A percentile compares a stretch with the other conserved stretches of the same genome.
phyloP scores from a whole-genome alignment of 1,140 invertebrate species.

The Anthonomus grandis region DNA sequence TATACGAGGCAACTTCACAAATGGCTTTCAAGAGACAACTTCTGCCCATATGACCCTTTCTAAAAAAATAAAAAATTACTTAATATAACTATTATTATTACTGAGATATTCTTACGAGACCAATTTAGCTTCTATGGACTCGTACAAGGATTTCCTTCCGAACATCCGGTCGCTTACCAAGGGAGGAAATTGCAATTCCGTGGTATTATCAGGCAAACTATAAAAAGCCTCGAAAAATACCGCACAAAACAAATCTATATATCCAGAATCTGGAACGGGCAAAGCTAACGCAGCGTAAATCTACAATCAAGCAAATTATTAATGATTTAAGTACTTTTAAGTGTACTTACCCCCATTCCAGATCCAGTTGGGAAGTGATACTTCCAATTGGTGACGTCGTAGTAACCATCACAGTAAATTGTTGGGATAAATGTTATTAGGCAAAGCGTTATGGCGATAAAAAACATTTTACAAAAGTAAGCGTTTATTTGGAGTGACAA shows the following conservation, averaged over 20 bases:
- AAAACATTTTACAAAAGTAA: too few relatives aligned
- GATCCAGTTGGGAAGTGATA: slow-evolving; percentile 37
- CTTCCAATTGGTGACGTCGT: slow-evolving; percentile 30
- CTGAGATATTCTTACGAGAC: slow-evolving; percentile 47
- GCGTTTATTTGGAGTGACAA: too few relatives aligned
- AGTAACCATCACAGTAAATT: slow-evolving; percentile 8
- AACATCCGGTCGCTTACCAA: slow-evolving; percentile 32
- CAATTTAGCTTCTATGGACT: slow-evolving; percentile 36
- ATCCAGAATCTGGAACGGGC: slow-evolving; percentile 62
- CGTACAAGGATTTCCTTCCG: slow-evolving; percentile 37
- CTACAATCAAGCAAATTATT: slow-evolving; percentile 22
- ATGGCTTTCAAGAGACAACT: slow-evolving; percentile 50
- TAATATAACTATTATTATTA: slow-evolving; percentile 15
- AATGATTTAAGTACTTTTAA: slow-evolving; percentile 2
- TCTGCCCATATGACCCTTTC: slow-evolving; percentile 51
- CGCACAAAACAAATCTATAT: slow-evolving; percentile 66
- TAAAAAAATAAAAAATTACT: slow-evolving; percentile 25
- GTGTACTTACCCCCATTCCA: slow-evolving; percentile 35
- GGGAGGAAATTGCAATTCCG: slow-evolving; percentile 37
- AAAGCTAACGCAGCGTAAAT: slow-evolving; percentile 64
- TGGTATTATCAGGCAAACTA: slow-evolving; percentile 52
- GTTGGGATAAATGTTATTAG: too few relatives aligned
- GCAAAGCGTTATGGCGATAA: too few relatives aligned
- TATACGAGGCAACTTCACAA: slow-evolving; percentile 48
- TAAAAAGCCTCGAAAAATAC: slow-evolving; percentile 76